phyloP scores from a whole-genome alignment of 2,113 vertebrate genomes.

The Aix galericulata region DNA sequence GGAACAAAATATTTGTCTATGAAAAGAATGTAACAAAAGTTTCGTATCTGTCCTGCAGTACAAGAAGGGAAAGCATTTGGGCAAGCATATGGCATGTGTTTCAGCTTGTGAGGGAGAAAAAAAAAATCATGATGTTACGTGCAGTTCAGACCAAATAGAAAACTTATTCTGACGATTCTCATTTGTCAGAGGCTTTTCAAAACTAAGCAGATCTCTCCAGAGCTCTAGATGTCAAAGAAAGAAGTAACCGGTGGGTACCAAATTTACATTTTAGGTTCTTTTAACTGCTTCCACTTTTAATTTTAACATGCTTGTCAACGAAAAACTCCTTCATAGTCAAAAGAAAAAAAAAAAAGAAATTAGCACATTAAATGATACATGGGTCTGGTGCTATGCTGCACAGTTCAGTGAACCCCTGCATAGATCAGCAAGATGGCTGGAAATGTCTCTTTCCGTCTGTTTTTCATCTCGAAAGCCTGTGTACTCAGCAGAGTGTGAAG shows the following conservation, averaged over 20 bases:
- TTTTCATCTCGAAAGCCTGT: constrained; percentile 83
- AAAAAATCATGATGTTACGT: constrained; percentile 26
- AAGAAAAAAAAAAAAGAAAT: constrained; percentile 22
- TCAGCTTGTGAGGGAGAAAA: constrained; percentile 40
- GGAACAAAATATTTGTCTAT: constrained; percentile 1
- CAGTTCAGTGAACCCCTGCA: constrained; percentile 79
- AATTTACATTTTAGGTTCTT: constrained; percentile 26
- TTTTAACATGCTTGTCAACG: constrained; percentile 64
- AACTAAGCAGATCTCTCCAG: constrained; percentile 68
- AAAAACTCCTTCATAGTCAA: constrained; percentile 23
- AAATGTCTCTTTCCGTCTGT: constrained; percentile 85
- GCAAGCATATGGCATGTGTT: constrained; percentile 51
- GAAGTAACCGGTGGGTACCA: constrained; percentile 28
- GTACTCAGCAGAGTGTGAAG: constrained; percentile 90
- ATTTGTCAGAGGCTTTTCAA: constrained; percentile 72
- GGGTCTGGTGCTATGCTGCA: constrained; percentile 76
- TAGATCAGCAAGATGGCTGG: constrained; percentile 81
- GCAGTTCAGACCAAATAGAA: constrained; percentile 69
- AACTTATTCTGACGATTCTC: constrained; percentile 75
- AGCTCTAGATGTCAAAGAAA: constrained; percentile 43
- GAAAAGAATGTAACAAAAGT: constrained; percentile 37
- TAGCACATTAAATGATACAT: constrained; percentile 65
- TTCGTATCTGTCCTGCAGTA: neutral
- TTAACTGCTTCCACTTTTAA: constrained; percentile 52
- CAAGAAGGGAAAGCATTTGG: constrained; percentile 49